phyloP scores from a whole-genome alignment of 2,113 vertebrate species.

The Osmerus eperlanus region DNA sequence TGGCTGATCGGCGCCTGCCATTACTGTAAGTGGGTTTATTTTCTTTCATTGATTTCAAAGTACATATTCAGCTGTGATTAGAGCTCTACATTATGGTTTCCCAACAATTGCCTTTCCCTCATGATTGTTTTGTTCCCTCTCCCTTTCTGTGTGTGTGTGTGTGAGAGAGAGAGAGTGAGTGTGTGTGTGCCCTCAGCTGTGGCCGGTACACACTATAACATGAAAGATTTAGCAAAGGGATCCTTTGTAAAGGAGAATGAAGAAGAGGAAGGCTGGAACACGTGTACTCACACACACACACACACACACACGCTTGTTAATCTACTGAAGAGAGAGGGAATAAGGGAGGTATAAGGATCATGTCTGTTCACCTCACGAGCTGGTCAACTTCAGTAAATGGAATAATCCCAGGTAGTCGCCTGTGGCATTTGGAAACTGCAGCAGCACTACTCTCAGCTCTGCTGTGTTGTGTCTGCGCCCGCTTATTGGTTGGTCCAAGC shows the following conservation, averaged over 20 bases:
- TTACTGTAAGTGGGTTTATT: no score
- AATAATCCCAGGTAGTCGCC: no score
- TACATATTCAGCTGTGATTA: no score
- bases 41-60: no score
- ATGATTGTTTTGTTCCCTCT: neutral
- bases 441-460: neutral
- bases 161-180: neutral
- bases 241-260: neutral
- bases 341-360: neutral
- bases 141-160: conserved; percentile 2
- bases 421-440: neutral
- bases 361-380: no score
- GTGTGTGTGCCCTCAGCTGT: neutral
- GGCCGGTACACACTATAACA: neutral
- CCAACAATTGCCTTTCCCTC: neutral
- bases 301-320: neutral
- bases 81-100: neutral
- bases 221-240: neutral
- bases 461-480: neutral
- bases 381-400: no score
- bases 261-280: neutral
- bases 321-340: neutral
- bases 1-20: no score
- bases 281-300: neutral
- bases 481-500: neutral